These are phyloP conservation scores for Resseliella maxima DNA, from an alignment of 2,888 invertebrate genomes.

Conservation along the genomic window DNA sequence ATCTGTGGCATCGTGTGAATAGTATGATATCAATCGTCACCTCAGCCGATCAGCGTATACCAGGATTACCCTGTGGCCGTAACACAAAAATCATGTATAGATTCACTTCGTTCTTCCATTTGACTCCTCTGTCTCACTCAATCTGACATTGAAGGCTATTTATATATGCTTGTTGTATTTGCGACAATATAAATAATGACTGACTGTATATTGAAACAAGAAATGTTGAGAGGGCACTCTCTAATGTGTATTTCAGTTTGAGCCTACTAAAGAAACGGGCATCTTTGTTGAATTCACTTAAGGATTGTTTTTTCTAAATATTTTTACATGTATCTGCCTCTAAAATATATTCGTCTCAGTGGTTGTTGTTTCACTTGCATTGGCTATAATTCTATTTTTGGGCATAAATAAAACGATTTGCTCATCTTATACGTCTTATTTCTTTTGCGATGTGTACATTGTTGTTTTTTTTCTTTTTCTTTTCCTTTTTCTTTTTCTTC, in stretches of 20 bases:
- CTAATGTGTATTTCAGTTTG: neutral
- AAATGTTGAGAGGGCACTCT: neutral
- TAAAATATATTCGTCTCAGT: constrained; percentile 16
- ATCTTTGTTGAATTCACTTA: constrained; percentile 15
- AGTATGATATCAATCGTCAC: constrained; percentile 45
- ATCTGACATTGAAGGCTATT: neutral
- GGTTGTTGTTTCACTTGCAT: constrained; percentile 24
- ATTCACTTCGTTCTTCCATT: neutral
- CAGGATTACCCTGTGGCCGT: neutral
- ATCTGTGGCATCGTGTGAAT: constrained; percentile 24
- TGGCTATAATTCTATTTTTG: neutral
- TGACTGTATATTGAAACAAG: neutral
- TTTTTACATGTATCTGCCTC: constrained; percentile 15
- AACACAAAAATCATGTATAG: neutral
- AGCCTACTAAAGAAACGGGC: neutral
- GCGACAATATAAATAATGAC: constrained; percentile 21
- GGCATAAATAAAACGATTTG: neutral
- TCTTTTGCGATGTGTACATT: neutral
- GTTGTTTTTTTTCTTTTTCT: neutral
- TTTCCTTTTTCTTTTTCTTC: neutral
- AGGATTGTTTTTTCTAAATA: constrained; percentile 44
- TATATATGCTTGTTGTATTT: constrained; percentile 1
- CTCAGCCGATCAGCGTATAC: neutral
- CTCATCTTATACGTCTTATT: neutral
- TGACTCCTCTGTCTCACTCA: neutral